Conservation (phyloP, 2,888 invertebrate genomes). For the Ischnus inquisitorius region DNA sequence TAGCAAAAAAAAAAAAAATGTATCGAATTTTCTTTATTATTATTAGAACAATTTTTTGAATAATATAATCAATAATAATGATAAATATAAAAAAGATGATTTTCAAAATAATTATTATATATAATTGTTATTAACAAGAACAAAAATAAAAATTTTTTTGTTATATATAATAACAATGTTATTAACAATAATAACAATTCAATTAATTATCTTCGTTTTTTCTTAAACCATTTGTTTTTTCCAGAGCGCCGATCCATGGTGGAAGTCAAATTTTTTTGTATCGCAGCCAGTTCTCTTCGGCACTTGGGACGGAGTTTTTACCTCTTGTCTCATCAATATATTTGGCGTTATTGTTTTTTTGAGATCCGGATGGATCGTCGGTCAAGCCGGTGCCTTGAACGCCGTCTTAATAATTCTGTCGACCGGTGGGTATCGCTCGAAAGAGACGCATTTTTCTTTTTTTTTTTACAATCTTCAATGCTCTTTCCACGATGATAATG, state of each 20-base stretch:
- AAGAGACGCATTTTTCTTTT: not conserved
- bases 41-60: too few relatives aligned
- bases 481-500: not conserved
- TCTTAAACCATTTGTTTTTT: constrained; percentile 2
- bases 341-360: constrained; percentile 99
- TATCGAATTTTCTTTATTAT: constrained; percentile 15
- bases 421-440: constrained; percentile 88
- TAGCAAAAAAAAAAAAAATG: not conserved
- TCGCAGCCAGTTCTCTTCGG: constrained; percentile 98
- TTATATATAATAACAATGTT: too few relatives aligned
- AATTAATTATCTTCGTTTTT: not conserved
- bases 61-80: too few relatives aligned
- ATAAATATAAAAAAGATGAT: too few relatives aligned
- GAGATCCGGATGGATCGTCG: constrained; percentile 99
- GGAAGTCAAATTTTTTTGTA: constrained; percentile 98
- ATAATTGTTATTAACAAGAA: too few relatives aligned
- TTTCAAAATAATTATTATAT: too few relatives aligned
- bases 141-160: too few relatives aligned
- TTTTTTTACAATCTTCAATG: not conserved
- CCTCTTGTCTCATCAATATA: constrained; percentile 98
- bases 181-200: too few relatives aligned
- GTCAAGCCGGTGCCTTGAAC: constrained; percentile 93
- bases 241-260: constrained; percentile 95
- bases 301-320: constrained; percentile 99
- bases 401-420: constrained; percentile 93